Percentiles rank a stretch among this genome's conserved stretches.
phyloP scores from a whole-genome alignment of 2,888 invertebrate genomes.

The Drosophila seclusa region DNA sequence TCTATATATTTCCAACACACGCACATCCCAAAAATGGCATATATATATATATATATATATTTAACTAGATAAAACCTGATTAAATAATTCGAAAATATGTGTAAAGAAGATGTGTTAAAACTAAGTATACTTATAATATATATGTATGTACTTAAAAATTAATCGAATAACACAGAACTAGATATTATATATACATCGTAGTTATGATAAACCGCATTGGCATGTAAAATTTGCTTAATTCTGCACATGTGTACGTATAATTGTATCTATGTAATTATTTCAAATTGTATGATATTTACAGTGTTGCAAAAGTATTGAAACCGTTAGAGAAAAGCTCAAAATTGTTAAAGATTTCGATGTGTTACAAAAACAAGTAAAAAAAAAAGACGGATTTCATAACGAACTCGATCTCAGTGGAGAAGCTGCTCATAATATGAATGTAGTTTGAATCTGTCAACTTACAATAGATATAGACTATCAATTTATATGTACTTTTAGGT shows the following conservation, averaged over 20 bases:
- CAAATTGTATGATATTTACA: constrained; percentile 46
- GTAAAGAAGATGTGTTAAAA: constrained; percentile 14
- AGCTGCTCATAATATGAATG: constrained; percentile 13
- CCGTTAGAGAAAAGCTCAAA: constrained; percentile 45
- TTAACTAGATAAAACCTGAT: constrained; percentile 18
- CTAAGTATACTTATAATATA: constrained; percentile 13
- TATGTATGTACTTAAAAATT: constrained; percentile 22
- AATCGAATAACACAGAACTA: constrained; percentile 11
- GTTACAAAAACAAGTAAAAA: constrained; percentile 10
- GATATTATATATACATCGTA: constrained; percentile 18
- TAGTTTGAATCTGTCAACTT: constrained; percentile 21
- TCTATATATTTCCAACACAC: constrained; percentile 14
- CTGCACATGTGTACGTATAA: constrained; percentile 51
- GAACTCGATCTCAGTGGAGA: constrained; percentile 15
- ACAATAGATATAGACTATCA: constrained; percentile 19
- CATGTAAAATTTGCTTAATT: constrained; percentile 38
- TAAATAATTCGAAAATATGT: constrained; percentile 2
- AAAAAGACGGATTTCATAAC: constrained; percentile 7
- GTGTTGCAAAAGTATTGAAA: constrained; percentile 26
- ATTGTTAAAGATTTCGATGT: constrained; percentile 41
- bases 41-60: constrained; percentile 5
- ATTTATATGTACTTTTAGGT: constrained; percentile 22
- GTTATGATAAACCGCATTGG: constrained; percentile 30
- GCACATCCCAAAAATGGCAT: constrained; percentile 11
- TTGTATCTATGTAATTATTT: constrained; percentile 57